Evolutionary conservation across 2,113 vertebrate species (phyloP).

Genomic region (Hyaena hyaena): DNA sequence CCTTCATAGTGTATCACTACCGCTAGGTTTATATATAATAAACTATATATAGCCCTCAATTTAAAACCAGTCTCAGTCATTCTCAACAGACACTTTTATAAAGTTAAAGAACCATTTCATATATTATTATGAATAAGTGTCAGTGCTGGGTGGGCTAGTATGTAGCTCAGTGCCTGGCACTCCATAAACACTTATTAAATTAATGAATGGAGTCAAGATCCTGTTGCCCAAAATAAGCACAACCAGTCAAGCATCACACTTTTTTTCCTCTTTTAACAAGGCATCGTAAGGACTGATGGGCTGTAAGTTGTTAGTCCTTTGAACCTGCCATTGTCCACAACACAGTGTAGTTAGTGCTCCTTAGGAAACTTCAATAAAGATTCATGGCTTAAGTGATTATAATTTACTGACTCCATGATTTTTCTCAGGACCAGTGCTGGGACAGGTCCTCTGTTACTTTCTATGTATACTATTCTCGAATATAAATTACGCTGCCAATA

Average conservation of each 20-base stretch:
- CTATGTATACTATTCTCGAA: neutral
- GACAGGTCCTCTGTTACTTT: neutral
- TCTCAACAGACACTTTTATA: constrained; percentile 1
- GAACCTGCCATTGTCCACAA: neutral
- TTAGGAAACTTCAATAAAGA: neutral
- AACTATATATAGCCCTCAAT: neutral
- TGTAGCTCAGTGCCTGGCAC: constrained; percentile 7
- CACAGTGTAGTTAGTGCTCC: no score
- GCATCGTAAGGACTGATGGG: neutral
- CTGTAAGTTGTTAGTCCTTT: neutral
- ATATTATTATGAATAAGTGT: constrained; percentile 45
- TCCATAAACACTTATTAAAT: constrained; percentile 57
- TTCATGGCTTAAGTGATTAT: neutral
- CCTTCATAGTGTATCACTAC: neutral
- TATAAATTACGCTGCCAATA: constrained; percentile 50
- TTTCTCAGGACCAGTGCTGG: constrained; percentile 45
- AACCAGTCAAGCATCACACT: neutral
- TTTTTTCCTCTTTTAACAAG: constrained; percentile 9
- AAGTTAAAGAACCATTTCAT: constrained; percentile 41
- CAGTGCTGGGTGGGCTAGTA: neutral
- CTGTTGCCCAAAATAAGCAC: neutral
- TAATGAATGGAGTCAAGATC: constrained; percentile 25
- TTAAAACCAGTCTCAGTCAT: constrained; percentile 13
- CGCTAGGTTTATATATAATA: neutral
- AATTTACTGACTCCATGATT: constrained; percentile 13